Conservation (phyloP, 2,888 invertebrate genomes). For the Bruchidius siliquastri region DNA sequence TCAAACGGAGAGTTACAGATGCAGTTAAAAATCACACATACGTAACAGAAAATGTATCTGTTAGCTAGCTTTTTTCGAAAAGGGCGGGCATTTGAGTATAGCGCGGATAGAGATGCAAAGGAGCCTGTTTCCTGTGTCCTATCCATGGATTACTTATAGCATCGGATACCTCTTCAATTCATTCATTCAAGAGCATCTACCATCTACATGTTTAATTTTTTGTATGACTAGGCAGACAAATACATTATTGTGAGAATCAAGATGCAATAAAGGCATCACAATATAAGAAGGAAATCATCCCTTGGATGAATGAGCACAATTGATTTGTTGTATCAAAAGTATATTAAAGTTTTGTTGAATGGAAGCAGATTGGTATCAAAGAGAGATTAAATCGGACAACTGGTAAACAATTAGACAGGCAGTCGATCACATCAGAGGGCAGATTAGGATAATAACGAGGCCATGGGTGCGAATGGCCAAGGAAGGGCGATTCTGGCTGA, state of each 20-base stretch:
- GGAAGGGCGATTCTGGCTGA: background rate
- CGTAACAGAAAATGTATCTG: too few species aligned
- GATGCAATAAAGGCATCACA: background rate
- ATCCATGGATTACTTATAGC: too few species aligned
- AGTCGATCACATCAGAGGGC: background rate
- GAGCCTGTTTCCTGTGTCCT: too few species aligned
- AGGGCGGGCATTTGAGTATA: too few species aligned
- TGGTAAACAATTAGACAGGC: background rate
- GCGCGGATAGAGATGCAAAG: too few species aligned
- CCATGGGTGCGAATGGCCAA: background rate
- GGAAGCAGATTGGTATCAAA: background rate
- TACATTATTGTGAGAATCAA: background rate
- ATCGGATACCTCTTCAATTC: too few species aligned
- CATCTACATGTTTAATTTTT: too few species aligned
- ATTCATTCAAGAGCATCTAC: too few species aligned
- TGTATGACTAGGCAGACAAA: too few species aligned
- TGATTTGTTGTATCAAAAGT: background rate
- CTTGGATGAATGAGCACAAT: background rate
- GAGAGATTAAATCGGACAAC: background rate
- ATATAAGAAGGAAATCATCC: background rate
- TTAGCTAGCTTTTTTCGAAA: too few species aligned
- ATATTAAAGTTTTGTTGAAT: background rate
- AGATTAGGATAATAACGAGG: conserved; percentile 2
- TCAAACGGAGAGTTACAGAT: too few species aligned
- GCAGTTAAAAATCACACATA: too few species aligned